Conservation (phyloP, 92 coral and sea anemone genomes). For the Pocillopora grandis region DNA sequence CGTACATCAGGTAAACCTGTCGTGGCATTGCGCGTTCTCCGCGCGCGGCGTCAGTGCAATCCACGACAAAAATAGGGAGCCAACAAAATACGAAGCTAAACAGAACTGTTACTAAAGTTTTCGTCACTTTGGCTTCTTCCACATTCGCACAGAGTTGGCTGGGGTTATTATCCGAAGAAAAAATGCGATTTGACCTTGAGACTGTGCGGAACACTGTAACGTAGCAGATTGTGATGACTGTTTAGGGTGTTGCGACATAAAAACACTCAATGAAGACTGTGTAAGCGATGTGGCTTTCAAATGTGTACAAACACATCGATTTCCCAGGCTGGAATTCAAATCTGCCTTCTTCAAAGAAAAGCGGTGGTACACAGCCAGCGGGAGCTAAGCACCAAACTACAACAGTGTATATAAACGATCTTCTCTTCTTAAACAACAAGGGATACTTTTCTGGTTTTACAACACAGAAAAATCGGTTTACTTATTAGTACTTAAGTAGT, state of each 20-base stretch:
- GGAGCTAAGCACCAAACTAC: constrained; percentile 44
- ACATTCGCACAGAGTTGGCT: constrained; percentile 61
- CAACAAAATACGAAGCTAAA: constrained; percentile 68
- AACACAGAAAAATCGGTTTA: constrained; percentile 39
- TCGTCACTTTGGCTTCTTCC: constrained; percentile 76
- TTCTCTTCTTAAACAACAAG: not conserved
- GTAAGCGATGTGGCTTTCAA: constrained; percentile 52
- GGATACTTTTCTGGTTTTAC: not conserved
- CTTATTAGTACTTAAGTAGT: too few species aligned
- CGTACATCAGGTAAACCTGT: too few species aligned
- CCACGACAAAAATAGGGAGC: constrained; percentile 55
- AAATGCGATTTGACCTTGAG: constrained; percentile 44
- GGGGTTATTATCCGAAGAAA: constrained; percentile 27
- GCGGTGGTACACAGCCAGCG: constrained; percentile 57
- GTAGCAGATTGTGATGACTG: constrained; percentile 52
- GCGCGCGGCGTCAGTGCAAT: not conserved
- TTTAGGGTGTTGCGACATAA: constrained; percentile 42
- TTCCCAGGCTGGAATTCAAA: constrained; percentile 68
- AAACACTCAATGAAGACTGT: constrained; percentile 51
- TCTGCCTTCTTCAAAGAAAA: constrained; percentile 35
- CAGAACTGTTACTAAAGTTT: constrained; percentile 61
- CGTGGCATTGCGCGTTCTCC: too few species aligned
- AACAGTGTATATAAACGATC: constrained; percentile 20
- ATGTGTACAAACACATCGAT: constrained; percentile 68
- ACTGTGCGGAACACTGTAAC: constrained; percentile 51